Conservation (phyloP, 2,888 invertebrate species). For the Mimas tiliae region DNA sequence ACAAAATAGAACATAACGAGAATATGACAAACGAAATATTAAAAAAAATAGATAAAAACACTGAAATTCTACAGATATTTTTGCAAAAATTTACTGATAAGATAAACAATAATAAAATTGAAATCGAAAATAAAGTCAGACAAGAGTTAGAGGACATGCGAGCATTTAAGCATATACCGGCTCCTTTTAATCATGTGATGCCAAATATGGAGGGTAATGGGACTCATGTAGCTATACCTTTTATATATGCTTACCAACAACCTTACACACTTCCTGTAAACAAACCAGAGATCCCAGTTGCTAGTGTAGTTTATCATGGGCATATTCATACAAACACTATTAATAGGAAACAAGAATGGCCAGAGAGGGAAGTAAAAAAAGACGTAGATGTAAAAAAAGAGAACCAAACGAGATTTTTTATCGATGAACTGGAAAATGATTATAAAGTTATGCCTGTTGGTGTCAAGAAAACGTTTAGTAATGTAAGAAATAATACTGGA, state of each 20-base stretch:
- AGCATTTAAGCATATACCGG: slow-evolving; percentile 15
- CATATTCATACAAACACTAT: slow-evolving; percentile 51
- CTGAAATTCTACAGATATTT: slow-evolving; percentile 60
- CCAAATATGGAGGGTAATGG: slow-evolving; percentile 33
- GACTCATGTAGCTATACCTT: slow-evolving; percentile 50
- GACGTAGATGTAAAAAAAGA: slow-evolving; percentile 14
- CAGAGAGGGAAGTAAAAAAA: slow-evolving; percentile 30
- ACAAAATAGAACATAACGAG: slow-evolving; percentile 58
- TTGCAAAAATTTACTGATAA: slow-evolving; percentile 56
- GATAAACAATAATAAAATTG: slow-evolving; percentile 31
- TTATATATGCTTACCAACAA: slow-evolving; percentile 55
- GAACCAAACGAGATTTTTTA: slow-evolving; percentile 21
- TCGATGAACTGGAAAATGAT: slow-evolving; percentile 8
- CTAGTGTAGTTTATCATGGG: slow-evolving; percentile 54
- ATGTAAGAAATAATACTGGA: not conserved
- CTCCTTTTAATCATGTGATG: slow-evolving; percentile 29
- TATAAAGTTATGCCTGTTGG: not conserved
- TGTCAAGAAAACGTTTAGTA: not conserved
- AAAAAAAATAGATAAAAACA: slow-evolving; percentile 67
- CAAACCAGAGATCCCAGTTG: slow-evolving; percentile 40
- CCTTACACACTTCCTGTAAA: slow-evolving; percentile 35
- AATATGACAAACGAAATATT: slow-evolving; percentile 64
- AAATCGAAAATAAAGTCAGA: slow-evolving; percentile 8
- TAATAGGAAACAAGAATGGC: slow-evolving; percentile 22
- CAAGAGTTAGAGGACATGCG: slow-evolving; percentile 15